Evolutionary conservation across 2,797 vertebrate genomes (phyloP).

Genomic region (Mionectes olivaceus): DNA sequence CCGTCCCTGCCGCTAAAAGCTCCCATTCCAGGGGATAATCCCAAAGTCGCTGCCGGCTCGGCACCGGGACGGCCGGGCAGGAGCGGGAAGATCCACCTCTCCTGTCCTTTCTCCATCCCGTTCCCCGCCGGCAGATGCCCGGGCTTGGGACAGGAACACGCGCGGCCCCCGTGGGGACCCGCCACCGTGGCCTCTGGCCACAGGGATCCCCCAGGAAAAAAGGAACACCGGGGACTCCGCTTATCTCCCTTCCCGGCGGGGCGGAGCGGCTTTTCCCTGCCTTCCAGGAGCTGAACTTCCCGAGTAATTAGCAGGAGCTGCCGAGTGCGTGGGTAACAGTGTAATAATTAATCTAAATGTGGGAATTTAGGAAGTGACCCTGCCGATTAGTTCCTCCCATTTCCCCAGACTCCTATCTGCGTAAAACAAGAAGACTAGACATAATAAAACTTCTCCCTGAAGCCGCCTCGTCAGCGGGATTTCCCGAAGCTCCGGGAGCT

Average conservation of each 20-base stretch:
- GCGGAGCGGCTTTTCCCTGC: neutral
- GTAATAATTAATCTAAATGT: neutral
- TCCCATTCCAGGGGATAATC: neutral
- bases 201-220: neutral
- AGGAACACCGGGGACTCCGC: neutral
- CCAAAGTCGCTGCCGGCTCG: neutral
- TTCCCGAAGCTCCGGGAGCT: neutral
- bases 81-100: neutral
- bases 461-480: neutral
- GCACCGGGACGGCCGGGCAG: neutral
- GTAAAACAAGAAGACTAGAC: neutral
- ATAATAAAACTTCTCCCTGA: neutral
- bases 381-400: neutral
- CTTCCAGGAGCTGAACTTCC: neutral
- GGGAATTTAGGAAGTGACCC: constrained; percentile 31
- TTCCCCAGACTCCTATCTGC: neutral
- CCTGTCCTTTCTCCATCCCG: too few relatives aligned
- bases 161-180: neutral
- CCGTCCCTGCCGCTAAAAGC: neutral
- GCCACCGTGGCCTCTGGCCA: neutral
- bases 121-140: neutral
- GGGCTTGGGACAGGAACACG: neutral
- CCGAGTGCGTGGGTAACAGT: neutral
- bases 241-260: neutral
- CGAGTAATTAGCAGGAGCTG: neutral